phyloP scores from a whole-genome alignment of 2,888 invertebrate genomes.

The Hybos culiciformis region DNA sequence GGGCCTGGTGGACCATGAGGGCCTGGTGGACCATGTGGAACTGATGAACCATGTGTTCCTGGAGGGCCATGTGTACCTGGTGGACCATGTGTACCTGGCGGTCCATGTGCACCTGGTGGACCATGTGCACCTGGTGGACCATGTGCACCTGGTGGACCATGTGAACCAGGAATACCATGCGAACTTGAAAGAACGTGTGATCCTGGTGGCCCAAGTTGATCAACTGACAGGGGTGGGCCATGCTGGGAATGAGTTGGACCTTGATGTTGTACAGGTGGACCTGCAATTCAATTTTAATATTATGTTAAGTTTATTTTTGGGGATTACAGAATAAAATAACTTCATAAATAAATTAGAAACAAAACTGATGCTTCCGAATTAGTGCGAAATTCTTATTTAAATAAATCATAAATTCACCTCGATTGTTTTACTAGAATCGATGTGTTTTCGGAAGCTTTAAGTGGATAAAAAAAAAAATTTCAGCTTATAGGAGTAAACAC shows the following conservation, averaged over 20 bases:
- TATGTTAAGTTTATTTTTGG: too few relatives aligned
- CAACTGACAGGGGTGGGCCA: conserved; percentile 19
- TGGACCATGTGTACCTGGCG: not conserved
- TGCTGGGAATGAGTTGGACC: conserved; percentile 24
- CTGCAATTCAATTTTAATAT: too few relatives aligned
- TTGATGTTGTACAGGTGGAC: conserved; percentile 23
- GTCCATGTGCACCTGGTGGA: conserved; percentile 17
- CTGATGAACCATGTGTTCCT: conserved; percentile 14
- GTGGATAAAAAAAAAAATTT: too few relatives aligned
- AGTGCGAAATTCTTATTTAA: too few relatives aligned
- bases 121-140: conserved; percentile 13
- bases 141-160: conserved; percentile 15
- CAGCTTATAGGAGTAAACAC: too few relatives aligned
- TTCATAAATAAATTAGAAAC: too few relatives aligned
- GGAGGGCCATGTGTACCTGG: not conserved
- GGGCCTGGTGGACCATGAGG: conserved; percentile 19
- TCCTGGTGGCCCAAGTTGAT: conserved; percentile 14
- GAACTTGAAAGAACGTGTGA: conserved; percentile 26
- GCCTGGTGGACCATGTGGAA: conserved; percentile 16
- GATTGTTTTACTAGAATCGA: too few relatives aligned
- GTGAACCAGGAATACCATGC: conserved; percentile 21
- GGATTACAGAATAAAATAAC: too few relatives aligned
- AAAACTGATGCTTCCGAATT: too few relatives aligned
- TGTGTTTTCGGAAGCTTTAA: too few relatives aligned
- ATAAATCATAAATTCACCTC: too few relatives aligned